Conservation (phyloP, 2,113 vertebrate species). For the Donacobius atricapilla region DNA sequence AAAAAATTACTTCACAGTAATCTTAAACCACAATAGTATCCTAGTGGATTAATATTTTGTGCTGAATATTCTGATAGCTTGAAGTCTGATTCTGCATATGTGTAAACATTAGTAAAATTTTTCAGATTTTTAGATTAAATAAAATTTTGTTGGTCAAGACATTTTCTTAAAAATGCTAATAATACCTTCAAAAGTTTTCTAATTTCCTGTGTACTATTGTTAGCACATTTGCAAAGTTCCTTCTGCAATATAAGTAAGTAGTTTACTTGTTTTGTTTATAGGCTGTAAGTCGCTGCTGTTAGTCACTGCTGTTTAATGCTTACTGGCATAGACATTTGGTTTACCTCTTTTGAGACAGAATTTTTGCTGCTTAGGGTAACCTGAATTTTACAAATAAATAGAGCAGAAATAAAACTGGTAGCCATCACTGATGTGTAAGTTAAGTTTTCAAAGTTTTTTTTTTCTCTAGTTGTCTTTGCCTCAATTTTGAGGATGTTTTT, state of each 20-base stretch:
- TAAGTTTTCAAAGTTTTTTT: background rate
- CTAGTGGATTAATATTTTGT: background rate
- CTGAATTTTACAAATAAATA: slow-evolving; percentile 74
- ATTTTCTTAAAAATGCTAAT: background rate
- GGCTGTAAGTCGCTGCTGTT: slow-evolving; percentile 72
- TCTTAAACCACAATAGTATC: background rate
- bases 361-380: slow-evolving; percentile 70
- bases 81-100: background rate
- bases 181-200: background rate
- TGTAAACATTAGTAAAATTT: background rate
- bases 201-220: background rate
- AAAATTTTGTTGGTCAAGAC: background rate
- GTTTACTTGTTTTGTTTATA: slow-evolving; percentile 35
- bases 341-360: slow-evolving; percentile 75
- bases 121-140: background rate
- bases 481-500: background rate
- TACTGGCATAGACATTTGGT: slow-evolving; percentile 80
- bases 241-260: background rate
- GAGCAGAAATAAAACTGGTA: slow-evolving; percentile 74
- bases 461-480: background rate
- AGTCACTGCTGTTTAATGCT: slow-evolving; percentile 74
- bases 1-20: background rate
- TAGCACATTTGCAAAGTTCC: background rate
- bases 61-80: background rate
- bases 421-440: background rate